Evolutionary conservation across 2,888 invertebrate genomes (phyloP).

Genomic region (Conops quadrifasciatus): DNA sequence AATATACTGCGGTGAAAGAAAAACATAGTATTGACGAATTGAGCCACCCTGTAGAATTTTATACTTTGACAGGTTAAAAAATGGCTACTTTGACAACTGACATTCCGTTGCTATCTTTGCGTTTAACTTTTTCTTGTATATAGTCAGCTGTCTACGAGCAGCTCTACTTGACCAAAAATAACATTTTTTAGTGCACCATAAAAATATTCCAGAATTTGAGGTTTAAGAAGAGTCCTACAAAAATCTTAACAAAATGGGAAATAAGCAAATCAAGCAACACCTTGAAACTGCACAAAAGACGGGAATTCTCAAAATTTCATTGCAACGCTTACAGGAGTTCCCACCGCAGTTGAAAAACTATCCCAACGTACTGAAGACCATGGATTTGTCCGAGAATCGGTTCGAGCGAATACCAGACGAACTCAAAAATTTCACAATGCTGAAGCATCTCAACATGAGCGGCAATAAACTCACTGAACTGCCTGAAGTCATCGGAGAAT

Average conservation of each 20-base stretch:
- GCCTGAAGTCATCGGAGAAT: conserved; percentile 73
- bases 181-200: too few species aligned
- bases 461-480: conserved; percentile 82
- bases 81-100: too few species aligned
- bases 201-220: too few species aligned
- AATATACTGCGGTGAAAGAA: too few species aligned
- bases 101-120: too few species aligned
- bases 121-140: too few species aligned
- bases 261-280: conserved; percentile 88
- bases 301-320: conserved; percentile 88
- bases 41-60: too few species aligned
- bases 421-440: conserved; percentile 75
- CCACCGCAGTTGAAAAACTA: conserved; percentile 73
- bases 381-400: conserved; percentile 93
- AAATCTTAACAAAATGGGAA: conserved; percentile 75
- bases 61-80: too few species aligned
- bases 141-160: too few species aligned
- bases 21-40: too few species aligned
- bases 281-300: conserved; percentile 96
- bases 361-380: conserved; percentile 78
- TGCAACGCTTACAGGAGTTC: conserved; percentile 82
- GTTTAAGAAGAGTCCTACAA: not conserved
- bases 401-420: conserved; percentile 80
- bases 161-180: too few species aligned
- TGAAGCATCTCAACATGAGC: conserved; percentile 80